Percentiles rank a stretch among this genome's conserved stretches.
phyloP scores from a whole-genome alignment of 2,888 invertebrate species.

The Axea sp. region DNA sequence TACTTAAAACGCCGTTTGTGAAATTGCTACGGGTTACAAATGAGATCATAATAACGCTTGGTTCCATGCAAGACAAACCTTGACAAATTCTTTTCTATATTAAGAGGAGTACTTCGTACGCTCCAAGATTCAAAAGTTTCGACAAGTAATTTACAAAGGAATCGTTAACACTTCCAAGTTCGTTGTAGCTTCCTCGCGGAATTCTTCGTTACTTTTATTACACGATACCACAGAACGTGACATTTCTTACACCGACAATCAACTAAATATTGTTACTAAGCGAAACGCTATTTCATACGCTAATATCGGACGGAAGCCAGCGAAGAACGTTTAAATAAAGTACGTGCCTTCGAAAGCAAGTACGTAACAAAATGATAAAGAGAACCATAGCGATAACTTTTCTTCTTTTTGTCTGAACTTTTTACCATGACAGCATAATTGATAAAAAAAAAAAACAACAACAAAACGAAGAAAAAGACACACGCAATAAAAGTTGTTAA shows the following conservation, averaged over 20 bases:
- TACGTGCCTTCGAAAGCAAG: neutral
- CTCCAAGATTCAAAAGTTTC: neutral
- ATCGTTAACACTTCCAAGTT: neutral
- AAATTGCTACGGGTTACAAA: constrained; percentile 30
- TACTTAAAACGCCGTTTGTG: constrained; percentile 1
- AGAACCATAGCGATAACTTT: neutral
- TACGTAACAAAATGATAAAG: neutral
- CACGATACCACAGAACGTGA: no score
- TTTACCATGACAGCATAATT: no score
- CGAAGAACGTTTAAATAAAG: constrained; percentile 1
- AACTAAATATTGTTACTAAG: neutral
- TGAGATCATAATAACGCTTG: constrained; percentile 43
- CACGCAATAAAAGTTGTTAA: no score
- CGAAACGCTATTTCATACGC: constrained; percentile 4
- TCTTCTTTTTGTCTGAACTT: no score
- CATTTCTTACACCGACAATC: neutral
- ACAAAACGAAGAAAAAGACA: no score
- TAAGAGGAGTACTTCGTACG: constrained; percentile 33
- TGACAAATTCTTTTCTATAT: neutral
- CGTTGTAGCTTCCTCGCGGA: neutral
- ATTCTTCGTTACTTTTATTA: neutral
- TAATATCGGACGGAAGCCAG: constrained; percentile 22
- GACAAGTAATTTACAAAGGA: constrained; percentile 2
- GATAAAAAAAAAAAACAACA: no score
- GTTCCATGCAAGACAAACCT: constrained; percentile 12